Evolutionary conservation across 2,888 invertebrate species (phyloP).

Genomic region (Eretmocerus hayati): DNA sequence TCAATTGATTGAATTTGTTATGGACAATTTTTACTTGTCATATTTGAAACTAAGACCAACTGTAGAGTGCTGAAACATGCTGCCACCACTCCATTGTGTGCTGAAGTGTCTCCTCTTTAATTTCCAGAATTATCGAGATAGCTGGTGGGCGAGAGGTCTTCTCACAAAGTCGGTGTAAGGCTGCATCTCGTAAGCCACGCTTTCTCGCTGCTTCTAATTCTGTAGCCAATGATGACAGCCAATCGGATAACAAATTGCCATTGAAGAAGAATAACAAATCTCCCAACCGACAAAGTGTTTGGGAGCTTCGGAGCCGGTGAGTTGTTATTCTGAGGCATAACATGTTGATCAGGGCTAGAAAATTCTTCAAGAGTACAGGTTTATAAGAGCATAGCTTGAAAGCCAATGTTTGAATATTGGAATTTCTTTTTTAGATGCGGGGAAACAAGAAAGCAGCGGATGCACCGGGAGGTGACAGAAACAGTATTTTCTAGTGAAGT

Average conservation of each 20-base stretch:
- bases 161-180: conserved; percentile 73
- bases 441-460: conserved; percentile 45
- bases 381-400: too few relatives aligned
- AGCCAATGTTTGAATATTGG: not conserved
- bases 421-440: conserved; percentile 37
- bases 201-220: conserved; percentile 47
- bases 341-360: not conserved
- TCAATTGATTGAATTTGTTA: too few relatives aligned
- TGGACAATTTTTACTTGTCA: too few relatives aligned
- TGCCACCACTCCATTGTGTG: not conserved
- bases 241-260: conserved; percentile 42
- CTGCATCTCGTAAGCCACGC: conserved; percentile 63
- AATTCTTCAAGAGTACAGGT: too few relatives aligned
- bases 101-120: conserved; percentile 1
- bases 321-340: conserved; percentile 13
- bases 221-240: conserved; percentile 41
- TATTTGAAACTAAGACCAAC: too few relatives aligned
- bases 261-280: conserved; percentile 50
- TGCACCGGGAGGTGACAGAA: conserved; percentile 54
- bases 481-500: conserved; percentile 58
- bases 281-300: conserved; percentile 52
- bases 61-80: too few relatives aligned
- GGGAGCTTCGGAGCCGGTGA: conserved; percentile 54
- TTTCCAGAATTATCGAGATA: conserved; percentile 60
- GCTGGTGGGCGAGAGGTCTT: conserved; percentile 80